phyloP scores from a whole-genome alignment of 1,140 invertebrate genomes.

The Archivesica marissinica region DNA sequence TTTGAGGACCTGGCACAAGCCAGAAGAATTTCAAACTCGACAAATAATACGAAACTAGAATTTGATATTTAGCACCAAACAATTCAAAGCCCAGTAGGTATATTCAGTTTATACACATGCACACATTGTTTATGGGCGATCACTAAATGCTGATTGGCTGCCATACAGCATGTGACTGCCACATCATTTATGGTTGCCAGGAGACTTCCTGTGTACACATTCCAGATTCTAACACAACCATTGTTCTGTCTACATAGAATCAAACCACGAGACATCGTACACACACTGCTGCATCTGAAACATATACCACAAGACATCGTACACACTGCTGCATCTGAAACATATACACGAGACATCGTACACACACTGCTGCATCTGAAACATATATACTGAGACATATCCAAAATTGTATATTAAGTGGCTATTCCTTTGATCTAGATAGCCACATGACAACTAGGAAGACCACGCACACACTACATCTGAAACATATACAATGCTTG shows the following conservation, averaged over 20 bases:
- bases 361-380: slow-evolving; percentile 17
- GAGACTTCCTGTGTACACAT: slow-evolving; percentile 35
- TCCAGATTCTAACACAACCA: slow-evolving; percentile 47
- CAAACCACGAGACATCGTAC: slow-evolving; percentile 12
- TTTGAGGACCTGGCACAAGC: background rate
- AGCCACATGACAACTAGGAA: no score
- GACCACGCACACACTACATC: no score
- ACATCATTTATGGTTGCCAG: slow-evolving; percentile 49
- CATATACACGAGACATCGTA: slow-evolving; percentile 4
- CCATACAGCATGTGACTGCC: slow-evolving; percentile 18
- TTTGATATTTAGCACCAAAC: no score
- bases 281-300: slow-evolving; percentile 20
- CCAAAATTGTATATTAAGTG: no score
- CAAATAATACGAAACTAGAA: no score
- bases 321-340: slow-evolving; percentile 21
- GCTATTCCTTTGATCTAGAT: no score
- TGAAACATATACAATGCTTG: no score
- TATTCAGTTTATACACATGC: slow-evolving; percentile 28
- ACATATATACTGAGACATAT: no score
- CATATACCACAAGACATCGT: no score
- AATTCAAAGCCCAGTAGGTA: no score
- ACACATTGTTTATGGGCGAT: slow-evolving; percentile 56
- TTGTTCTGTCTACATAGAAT: slow-evolving; percentile 25
- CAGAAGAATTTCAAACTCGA: background rate
- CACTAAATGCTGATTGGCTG: slow-evolving; percentile 21